Base-by-base conservation (phyloP, 2,888 invertebrate species). In the Apocheima hispidaria region DNA sequence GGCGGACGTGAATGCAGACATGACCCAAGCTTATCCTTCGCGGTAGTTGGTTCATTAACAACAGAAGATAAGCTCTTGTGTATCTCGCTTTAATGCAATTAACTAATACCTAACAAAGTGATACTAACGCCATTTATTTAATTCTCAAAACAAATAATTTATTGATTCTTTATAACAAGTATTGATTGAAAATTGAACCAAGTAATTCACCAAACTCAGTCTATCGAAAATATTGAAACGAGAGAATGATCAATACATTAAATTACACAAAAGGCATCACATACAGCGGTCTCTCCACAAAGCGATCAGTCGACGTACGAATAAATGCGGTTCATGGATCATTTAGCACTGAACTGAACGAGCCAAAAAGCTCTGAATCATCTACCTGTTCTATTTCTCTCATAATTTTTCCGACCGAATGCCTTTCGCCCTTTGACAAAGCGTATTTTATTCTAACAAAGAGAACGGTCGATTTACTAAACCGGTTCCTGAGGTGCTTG, bases 361-460 rank as follows among this genome's bases (percentile, higher is more conserved):
- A 61, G 55, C 63, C 68, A 54, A 60, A 66, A 60, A 63, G 52
- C 55, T 55, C 44, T 55, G 61, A 66, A 65, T 65, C 56, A 55
- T 28, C 41, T 26, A 65, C 68, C 66, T 66, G 64, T 65, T 63
- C 65, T 61, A 58, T 63, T 63, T 62, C 48, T 58, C 65, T 61
- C 64, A 63, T 56, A 60, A 56, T 56, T 53, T 63, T 67, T 70
- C 63, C 68, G 52, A 54, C 28, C 44, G 63, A 65, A 46, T 66
- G 64, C 53, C 59, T 66, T 57, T 63, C 59, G 68, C 63, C 59
- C 62, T 56, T 64, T 60, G 60, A 65, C 28, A 41, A 43, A 56
- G 48, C 28, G 38, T 44, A 61, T 65, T 70, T 68, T 60, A 63
- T 68, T 65, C 55, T 20, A 51, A 60, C 68, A 70, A 68, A 68